A percentile compares a stretch with the other conserved stretches of the same genome.
Conservation (phyloP, 2,797 vertebrate species). For the Falco rusticolus region DNA sequence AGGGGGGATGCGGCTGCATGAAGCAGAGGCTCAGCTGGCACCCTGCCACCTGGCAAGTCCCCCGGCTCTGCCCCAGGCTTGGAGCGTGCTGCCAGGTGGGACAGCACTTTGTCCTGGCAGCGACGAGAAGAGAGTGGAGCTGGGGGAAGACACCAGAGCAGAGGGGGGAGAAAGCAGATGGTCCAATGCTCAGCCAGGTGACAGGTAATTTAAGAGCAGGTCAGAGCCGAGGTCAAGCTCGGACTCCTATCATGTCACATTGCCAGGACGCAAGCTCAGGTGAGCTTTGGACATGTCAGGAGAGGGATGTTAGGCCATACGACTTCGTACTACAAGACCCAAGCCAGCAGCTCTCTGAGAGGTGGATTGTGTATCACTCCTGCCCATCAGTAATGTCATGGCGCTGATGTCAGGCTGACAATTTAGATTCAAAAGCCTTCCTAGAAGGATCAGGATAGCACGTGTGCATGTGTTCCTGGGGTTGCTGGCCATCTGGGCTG, state of each 20-base stretch:
- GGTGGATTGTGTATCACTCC: background rate
- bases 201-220: background rate
- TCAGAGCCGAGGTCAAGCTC: background rate
- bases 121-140: background rate
- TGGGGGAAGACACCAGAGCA: background rate
- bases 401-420: conserved; percentile 23
- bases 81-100: background rate
- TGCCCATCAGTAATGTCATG: background rate
- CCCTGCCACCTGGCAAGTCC: background rate
- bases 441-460: conserved; percentile 49
- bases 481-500: conserved; percentile 52
- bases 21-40: background rate
- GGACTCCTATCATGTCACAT: background rate
- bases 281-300: background rate
- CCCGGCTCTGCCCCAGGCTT: background rate
- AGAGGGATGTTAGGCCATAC: background rate
- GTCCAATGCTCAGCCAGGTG: background rate
- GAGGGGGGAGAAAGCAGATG: background rate
- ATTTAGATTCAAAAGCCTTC: conserved; percentile 42
- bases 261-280: background rate
- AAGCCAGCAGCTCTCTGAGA: background rate
- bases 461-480: conserved; percentile 19
- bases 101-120: background rate
- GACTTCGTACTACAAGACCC: background rate
- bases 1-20: background rate